Percentiles rank a stretch among this genome's conserved stretches.
Evolutionary conservation across 2,888 invertebrate genomes (phyloP).

Genomic region (Capitulum mitella): DNA sequence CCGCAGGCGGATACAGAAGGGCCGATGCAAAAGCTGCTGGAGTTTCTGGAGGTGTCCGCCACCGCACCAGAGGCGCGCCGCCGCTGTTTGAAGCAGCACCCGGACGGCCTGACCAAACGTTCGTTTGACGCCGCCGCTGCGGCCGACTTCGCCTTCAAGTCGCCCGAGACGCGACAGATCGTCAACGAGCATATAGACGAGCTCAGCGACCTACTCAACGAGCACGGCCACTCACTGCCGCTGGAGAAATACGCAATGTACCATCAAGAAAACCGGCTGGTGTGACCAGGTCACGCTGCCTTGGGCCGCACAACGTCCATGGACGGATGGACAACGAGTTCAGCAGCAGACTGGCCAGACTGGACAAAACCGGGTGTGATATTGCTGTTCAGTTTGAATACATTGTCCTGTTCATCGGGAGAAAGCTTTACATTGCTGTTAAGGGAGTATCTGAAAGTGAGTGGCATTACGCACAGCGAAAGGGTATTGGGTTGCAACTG

Average conservation of each 20-base stretch:
- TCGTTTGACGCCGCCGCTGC: not conserved
- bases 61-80: not conserved
- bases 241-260: not conserved
- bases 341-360: no score
- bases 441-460: no score
- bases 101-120: not conserved
- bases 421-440: no score
- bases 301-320: no score
- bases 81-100: not conserved
- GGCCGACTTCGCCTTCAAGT: not conserved
- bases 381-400: no score
- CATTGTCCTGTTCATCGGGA: no score
- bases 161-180: not conserved
- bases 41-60: not conserved
- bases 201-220: not conserved
- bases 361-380: no score
- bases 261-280: no score
- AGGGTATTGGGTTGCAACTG: no score
- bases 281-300: no score
- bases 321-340: no score
- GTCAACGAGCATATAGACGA: not conserved
- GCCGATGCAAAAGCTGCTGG: not conserved
- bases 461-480: no score
- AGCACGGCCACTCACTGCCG: not conserved
- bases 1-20: not conserved